These are phyloP conservation scores for Echinometra lucunter DNA, from an alignment of 53 echinoderm and acorn worm genomes.

Conservation along the genomic window DNA sequence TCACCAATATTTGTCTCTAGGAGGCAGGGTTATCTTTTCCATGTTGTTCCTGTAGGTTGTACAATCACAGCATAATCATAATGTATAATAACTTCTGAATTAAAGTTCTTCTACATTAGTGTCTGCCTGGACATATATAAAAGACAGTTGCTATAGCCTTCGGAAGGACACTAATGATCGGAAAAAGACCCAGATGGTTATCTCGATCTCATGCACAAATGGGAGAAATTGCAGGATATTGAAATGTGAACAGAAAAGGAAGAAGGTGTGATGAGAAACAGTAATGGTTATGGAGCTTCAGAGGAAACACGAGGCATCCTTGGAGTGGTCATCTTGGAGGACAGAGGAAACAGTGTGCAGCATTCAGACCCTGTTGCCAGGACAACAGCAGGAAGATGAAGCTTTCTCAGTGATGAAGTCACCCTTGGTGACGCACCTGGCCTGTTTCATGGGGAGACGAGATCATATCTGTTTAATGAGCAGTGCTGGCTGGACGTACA, in stretches of 20 bases:
- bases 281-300: not conserved
- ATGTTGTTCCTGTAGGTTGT: no score
- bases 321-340: conserved; percentile 36
- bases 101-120: not conserved
- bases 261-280: not conserved
- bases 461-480: conserved; percentile 59
- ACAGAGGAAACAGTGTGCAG: conserved; percentile 27
- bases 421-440: conserved; percentile 63
- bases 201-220: not conserved
- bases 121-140: not conserved
- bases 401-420: conserved; percentile 59
- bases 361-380: conserved; percentile 37
- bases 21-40: no score
- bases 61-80: no score
- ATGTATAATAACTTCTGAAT: not conserved
- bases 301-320: conserved; percentile 18
- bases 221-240: not conserved
- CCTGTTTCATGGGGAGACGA: conserved; percentile 32
- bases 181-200: not conserved
- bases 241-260: not conserved
- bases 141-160: not conserved
- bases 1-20: no score
- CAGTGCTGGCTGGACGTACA: conserved; percentile 18
- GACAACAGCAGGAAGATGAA: conserved; percentile 55
- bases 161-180: not conserved